Base-by-base conservation (phyloP, 2,113 vertebrate genomes). In the Colaptes auratus region DNA sequence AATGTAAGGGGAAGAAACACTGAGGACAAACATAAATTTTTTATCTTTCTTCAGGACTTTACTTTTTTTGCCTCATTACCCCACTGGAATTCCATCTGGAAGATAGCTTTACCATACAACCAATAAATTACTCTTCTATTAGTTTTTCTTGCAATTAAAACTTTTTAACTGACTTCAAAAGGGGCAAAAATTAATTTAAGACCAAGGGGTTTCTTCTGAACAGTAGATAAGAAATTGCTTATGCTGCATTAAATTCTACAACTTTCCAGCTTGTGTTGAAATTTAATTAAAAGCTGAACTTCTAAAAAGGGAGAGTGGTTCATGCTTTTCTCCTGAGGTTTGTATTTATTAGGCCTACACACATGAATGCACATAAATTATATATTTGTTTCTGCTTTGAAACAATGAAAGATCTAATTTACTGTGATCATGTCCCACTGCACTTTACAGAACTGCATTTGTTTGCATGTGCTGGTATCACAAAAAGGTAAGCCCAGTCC, bases 211-310 rank as follows among this genome's bases (percentile, higher is more conserved):
- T 95, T 89, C n/a, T 89, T 73, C 53, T 93, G 15, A 78, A 21
- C 15, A 60, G 63, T 86, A 72, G 69, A 50, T 81, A 33, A 93
- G 93, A 90, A 61, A 86, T 50, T 31, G 36, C 30, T 69, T 60
- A 27, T 80, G 9, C 9, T 66, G 44, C 81, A 53, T 73, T 70
- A 23, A 88, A 94, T 93, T 86, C 60, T 87, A 8, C 55, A 89
- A 36, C 70, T 60, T 88, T 12, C 13, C 12, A 31, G 4, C n/a
- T 67, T 83, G 15, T 91, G 94, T 86, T 60, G 27, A 91, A 89
- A 21, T 74, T 56, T 60, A 93, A 93, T 92, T 95, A 88, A 93
- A 91, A 92, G 3, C 25, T 25, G 13, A 83, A 66, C 36, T 64
- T 94, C 79, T 91, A 1, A 46, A 69, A 93, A 92, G 59, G 12